Evolutionary conservation across 2,113 vertebrate species (phyloP).

Genomic region (Nannobrachium achirus): DNA sequence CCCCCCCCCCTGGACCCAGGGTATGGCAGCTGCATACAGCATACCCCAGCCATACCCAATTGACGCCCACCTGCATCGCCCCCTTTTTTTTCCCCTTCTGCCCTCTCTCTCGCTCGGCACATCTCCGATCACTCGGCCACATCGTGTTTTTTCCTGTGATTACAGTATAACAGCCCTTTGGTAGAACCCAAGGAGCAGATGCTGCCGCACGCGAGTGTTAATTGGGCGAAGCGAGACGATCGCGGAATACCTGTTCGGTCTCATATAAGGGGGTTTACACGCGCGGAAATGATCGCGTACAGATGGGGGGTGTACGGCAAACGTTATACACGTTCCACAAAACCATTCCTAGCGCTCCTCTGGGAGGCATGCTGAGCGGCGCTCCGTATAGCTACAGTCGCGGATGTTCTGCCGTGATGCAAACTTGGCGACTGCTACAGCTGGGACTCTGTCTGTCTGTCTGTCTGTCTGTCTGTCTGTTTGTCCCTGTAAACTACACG

Average conservation of each 20-base stretch:
- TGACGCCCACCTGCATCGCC: slow-evolving; percentile 8
- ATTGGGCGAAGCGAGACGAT: slow-evolving; percentile 78
- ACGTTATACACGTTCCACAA: slow-evolving; percentile 44
- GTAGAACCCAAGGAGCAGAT: slow-evolving; percentile 72
- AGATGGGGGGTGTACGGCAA: slow-evolving; percentile 60
- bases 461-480: too few species aligned
- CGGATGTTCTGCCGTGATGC: slow-evolving; percentile 51
- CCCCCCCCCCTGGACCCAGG: too few species aligned
- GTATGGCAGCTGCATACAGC: too few species aligned
- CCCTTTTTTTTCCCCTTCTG: slow-evolving; percentile 14
- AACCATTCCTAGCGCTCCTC: slow-evolving; percentile 30
- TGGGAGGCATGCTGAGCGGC: slow-evolving; percentile 38
- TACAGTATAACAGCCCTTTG: slow-evolving; percentile 64
- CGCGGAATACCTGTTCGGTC: slow-evolving; percentile 73
- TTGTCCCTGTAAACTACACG: too few species aligned
- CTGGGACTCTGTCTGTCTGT: slow-evolving; percentile 44
- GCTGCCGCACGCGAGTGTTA: slow-evolving; percentile 77
- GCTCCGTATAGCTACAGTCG: slow-evolving; percentile 2
- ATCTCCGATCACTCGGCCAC: slow-evolving; percentile 54
- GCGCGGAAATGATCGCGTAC: slow-evolving; percentile 63
- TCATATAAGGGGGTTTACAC: slow-evolving; percentile 69
- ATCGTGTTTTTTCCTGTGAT: slow-evolving; percentile 65
- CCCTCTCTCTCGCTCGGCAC: slow-evolving; percentile 27
- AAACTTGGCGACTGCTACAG: slow-evolving; percentile 31
- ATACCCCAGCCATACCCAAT: too few species aligned